Conservation (phyloP, 2,797 vertebrate genomes). For the Hippopotamyrus pictus region DNA sequence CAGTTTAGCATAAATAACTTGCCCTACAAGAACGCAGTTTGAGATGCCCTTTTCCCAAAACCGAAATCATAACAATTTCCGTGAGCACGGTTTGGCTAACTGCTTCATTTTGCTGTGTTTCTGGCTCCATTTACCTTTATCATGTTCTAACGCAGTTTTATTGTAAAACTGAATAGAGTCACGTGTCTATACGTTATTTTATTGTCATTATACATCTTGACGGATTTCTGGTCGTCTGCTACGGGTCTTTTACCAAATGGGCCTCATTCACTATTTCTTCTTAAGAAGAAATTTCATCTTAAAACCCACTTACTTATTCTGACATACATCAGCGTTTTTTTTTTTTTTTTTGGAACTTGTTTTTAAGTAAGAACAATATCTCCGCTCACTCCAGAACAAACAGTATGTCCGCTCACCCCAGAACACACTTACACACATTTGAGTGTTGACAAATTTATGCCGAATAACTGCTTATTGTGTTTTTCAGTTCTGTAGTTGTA, state of each 20-base stretch:
- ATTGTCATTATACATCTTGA: background rate
- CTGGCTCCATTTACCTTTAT: background rate
- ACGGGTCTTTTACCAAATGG: background rate
- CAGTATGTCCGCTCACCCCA: background rate
- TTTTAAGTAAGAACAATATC: background rate
- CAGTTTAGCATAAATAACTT: background rate
- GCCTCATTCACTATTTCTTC: background rate
- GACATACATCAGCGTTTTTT: background rate
- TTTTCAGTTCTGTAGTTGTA: background rate
- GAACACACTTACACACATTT: background rate
- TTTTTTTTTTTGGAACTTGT: background rate
- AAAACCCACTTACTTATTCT: background rate
- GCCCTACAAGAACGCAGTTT: background rate
- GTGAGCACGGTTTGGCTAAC: background rate
- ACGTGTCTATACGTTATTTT: background rate
- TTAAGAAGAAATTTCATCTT: background rate
- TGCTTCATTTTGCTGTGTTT: background rate
- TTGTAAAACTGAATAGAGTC: background rate
- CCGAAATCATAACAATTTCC: background rate
- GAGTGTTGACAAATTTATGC: background rate
- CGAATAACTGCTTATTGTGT: background rate
- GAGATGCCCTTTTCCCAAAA: background rate
- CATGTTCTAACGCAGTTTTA: background rate
- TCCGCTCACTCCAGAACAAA: background rate
- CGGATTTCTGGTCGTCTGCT: background rate